Percentiles rank a stretch among this genome's conserved stretches.
These are phyloP conservation scores for Rhogogaster chlorosoma DNA, from an alignment of 2,888 invertebrate species.

Conservation along the genomic window DNA sequence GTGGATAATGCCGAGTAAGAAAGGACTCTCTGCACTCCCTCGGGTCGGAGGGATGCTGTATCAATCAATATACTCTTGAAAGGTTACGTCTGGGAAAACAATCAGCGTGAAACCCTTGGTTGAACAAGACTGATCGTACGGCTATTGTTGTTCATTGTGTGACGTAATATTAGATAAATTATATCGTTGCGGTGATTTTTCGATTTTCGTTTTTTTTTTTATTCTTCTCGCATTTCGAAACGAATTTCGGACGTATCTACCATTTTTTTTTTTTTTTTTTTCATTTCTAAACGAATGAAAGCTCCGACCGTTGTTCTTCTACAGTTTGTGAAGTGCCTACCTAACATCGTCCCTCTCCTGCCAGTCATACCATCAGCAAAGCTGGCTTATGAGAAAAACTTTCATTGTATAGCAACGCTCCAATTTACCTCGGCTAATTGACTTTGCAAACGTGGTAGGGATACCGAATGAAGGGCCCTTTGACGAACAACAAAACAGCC, in stretches of 20 bases:
- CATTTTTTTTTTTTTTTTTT: neutral
- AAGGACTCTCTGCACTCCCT: neutral
- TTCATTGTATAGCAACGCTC: slow-evolving; percentile 7
- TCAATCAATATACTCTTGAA: neutral
- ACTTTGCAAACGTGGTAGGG: slow-evolving; percentile 1
- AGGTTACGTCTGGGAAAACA: neutral
- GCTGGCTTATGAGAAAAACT: neutral
- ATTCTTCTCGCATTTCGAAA: neutral
- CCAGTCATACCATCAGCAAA: neutral
- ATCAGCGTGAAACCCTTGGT: neutral
- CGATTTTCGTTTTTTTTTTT: neutral
- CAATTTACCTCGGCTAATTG: slow-evolving; percentile 23
- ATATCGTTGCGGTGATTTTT: neutral
- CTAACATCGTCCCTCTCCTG: no score
- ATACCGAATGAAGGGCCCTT: slow-evolving; percentile 19
- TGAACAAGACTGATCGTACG: neutral
- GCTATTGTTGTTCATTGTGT: neutral
- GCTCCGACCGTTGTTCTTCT: neutral
- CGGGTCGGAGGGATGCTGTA: neutral
- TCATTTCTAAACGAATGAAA: neutral
- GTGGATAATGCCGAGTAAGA: neutral
- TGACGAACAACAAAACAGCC: slow-evolving; percentile 1
- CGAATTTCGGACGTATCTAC: neutral
- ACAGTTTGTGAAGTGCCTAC: neutral
- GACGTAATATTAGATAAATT: neutral